These are phyloP conservation scores for Diarsia rubi DNA, from an alignment of 2,888 invertebrate genomes.

Conservation along the genomic window DNA sequence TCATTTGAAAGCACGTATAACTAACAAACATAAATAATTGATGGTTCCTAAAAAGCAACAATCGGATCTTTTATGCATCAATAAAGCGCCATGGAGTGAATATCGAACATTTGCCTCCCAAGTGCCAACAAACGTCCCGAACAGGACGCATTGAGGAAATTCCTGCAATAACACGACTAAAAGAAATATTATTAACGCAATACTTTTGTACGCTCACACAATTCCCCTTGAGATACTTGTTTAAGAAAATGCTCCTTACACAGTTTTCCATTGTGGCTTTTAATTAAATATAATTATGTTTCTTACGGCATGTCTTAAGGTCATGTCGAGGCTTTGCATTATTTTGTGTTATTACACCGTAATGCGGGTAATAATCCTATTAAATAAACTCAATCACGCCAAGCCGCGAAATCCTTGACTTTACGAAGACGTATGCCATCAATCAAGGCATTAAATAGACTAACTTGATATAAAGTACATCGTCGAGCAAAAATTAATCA, in stretches of 20 bases:
- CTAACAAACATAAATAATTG: slow-evolving; percentile 43
- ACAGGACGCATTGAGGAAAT: slow-evolving; percentile 33
- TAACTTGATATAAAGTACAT: slow-evolving; percentile 40
- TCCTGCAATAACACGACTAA: slow-evolving; percentile 39
- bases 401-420: slow-evolving; percentile 18
- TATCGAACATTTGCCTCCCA: slow-evolving; percentile 47
- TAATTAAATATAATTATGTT: slow-evolving; percentile 61
- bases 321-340: slow-evolving; percentile 45
- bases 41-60: slow-evolving; percentile 48
- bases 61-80: slow-evolving; percentile 52
- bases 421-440: slow-evolving; percentile 22
- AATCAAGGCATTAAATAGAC: slow-evolving; percentile 35
- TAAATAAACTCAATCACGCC: slow-evolving; percentile 39
- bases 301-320: slow-evolving; percentile 55
- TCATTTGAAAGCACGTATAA: slow-evolving; percentile 10
- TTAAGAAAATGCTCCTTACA: slow-evolving; percentile 50
- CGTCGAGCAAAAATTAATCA: slow-evolving; percentile 50
- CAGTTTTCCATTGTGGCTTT: slow-evolving; percentile 49
- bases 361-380: slow-evolving; percentile 32
- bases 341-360: slow-evolving; percentile 42
- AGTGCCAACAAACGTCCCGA: slow-evolving; percentile 31
- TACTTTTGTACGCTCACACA: slow-evolving; percentile 36
- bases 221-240: slow-evolving; percentile 53
- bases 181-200: slow-evolving; percentile 36
- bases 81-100: slow-evolving; percentile 45